Evolutionary conservation across 2,797 vertebrate species (phyloP).

Genomic region (Myripristis murdjan): DNA sequence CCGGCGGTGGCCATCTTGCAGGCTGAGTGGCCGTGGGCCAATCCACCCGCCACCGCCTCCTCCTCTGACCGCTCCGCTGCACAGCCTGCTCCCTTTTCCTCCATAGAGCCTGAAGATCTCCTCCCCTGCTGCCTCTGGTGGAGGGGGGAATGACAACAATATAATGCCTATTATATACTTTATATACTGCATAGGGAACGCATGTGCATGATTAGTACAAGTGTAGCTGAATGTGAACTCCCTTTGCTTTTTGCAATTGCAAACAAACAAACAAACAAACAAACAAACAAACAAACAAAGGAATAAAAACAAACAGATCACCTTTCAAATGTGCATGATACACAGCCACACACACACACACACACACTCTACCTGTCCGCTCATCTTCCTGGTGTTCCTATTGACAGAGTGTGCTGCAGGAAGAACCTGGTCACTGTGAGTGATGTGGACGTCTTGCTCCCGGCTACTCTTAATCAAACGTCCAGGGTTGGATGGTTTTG

Average conservation of each 20-base stretch:
- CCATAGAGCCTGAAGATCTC: constrained; percentile 82
- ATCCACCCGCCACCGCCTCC: constrained; percentile 69
- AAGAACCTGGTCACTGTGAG: constrained; percentile 74
- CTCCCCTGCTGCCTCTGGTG: constrained; percentile 83
- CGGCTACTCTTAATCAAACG: constrained; percentile 87
- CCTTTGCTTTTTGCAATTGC: background rate
- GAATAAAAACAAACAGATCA: background rate
- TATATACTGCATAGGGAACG: background rate
- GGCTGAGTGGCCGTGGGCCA: constrained; percentile 64
- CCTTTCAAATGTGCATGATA: no score
- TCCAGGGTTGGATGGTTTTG: constrained; percentile 91
- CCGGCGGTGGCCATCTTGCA: constrained; percentile 77
- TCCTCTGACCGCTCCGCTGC: constrained; percentile 76
- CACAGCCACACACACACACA: background rate
- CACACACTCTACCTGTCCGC: constrained; percentile 74
- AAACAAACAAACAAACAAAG: no score
- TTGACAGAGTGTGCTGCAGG: constrained; percentile 78
- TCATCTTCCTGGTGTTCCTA: constrained; percentile 85
- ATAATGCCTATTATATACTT: no score
- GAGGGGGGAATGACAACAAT: background rate
- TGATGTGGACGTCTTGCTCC: constrained; percentile 81
- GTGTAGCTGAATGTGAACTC: background rate
- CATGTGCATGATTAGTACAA: background rate
- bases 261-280: no score
- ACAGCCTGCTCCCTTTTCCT: constrained; percentile 81